Percentiles rank a stretch among this genome's conserved stretches.
Evolutionary conservation across 2,888 invertebrate genomes (phyloP).

Genomic region (Hydraecia micacea): DNA sequence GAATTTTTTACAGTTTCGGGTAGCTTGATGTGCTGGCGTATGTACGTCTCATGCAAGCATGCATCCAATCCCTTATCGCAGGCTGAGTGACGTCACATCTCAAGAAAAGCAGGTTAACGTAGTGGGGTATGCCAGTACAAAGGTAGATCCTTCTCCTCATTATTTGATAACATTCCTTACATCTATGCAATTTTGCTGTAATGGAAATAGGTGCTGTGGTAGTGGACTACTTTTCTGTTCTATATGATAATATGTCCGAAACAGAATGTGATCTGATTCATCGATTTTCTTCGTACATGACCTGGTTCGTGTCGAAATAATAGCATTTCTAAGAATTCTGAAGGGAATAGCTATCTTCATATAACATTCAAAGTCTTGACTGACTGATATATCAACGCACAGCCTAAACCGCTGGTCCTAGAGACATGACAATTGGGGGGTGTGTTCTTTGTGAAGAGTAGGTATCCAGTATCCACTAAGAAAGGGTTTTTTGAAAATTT

Average conservation of each 20-base stretch:
- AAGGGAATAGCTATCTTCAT: not conserved
- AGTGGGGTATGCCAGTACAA: not conserved
- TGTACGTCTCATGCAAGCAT: not conserved
- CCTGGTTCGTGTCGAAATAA: conserved; percentile 18
- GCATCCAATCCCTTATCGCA: not conserved
- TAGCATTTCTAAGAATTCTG: conserved; percentile 20
- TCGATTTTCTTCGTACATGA: conserved; percentile 20
- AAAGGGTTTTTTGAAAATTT: no score
- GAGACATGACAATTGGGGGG: no score
- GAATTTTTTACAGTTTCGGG: no score
- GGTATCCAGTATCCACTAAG: no score
- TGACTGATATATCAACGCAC: no score
- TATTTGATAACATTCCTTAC: conserved; percentile 20
- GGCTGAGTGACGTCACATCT: conserved; percentile 6
- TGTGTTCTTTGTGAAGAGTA: no score
- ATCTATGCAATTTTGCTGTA: conserved; percentile 1
- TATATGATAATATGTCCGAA: not conserved
- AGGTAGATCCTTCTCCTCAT: conserved; percentile 6
- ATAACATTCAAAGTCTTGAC: no score
- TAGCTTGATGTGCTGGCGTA: no score
- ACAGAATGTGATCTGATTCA: no score
- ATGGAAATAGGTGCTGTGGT: not conserved
- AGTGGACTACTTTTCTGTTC: not conserved
- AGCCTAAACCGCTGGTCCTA: no score
- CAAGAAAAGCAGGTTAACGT: conserved; percentile 7